A percentile compares a stretch with the other conserved stretches of the same genome.
Conservation (phyloP, 1,140 invertebrate species). For the Dreissena rostriformis region DNA sequence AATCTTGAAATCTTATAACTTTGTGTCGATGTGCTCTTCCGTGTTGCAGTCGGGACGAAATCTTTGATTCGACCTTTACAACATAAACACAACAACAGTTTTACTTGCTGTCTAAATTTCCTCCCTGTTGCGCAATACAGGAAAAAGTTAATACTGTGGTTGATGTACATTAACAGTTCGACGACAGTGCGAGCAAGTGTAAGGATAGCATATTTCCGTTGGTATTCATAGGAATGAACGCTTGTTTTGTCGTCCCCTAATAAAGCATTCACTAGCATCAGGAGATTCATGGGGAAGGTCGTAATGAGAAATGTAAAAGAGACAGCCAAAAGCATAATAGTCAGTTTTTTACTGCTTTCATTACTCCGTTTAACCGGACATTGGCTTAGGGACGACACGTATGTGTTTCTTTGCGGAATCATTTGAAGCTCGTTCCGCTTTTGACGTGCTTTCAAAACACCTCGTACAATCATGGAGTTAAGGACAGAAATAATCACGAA, state of each 20-base stretch:
- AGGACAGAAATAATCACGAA: slow-evolving; percentile 71
- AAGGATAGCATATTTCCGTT: slow-evolving; percentile 59
- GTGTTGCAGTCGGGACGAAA: no score
- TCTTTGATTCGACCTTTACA: neutral
- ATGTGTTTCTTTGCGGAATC: slow-evolving; percentile 18
- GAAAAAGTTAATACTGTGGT: slow-evolving; percentile 56
- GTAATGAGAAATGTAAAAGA: slow-evolving; percentile 78
- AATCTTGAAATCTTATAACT: no score
- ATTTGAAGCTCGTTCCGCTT: slow-evolving; percentile 11
- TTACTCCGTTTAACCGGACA: slow-evolving; percentile 3
- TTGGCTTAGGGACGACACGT: slow-evolving; percentile 3
- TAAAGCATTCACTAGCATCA: slow-evolving; percentile 68
- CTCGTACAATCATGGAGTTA: slow-evolving; percentile 67
- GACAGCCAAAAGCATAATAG: slow-evolving; percentile 77
- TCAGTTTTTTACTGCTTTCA: slow-evolving; percentile 70
- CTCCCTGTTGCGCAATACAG: slow-evolving; percentile 80
- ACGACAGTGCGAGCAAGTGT: slow-evolving; percentile 71
- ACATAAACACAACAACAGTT: slow-evolving; percentile 11
- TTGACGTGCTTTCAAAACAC: slow-evolving; percentile 51
- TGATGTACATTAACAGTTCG: slow-evolving; percentile 80
- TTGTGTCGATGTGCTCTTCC: no score
- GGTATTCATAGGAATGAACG: neutral
- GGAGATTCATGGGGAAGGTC: slow-evolving; percentile 79
- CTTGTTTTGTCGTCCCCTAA: slow-evolving; percentile 44
- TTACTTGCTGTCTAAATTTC: slow-evolving; percentile 76